Base-by-base conservation (phyloP, 2,797 vertebrate genomes). In the Sebastes steindachneri region DNA sequence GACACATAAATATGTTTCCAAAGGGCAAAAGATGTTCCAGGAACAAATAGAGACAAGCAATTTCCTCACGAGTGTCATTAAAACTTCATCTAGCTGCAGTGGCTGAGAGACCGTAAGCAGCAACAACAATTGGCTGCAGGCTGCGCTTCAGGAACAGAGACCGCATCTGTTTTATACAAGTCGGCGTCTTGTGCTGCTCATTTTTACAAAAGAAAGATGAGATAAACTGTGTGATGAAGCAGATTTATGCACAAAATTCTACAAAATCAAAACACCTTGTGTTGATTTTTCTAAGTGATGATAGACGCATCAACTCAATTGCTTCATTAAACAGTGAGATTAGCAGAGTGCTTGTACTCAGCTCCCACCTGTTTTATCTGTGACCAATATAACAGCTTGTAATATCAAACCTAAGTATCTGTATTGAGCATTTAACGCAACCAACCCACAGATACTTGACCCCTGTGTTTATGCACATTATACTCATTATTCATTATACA, bases 31-130 rank as follows among this genome's bases (percentile, higher is more conserved):
- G 5, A 70, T 82, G 76, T 33, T 57, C 17, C 60, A 80, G n/a
- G 66, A 80, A 78, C 67, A 78, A 62, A 84, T 51, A 68, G 62
- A 79, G n/a, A 69, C 33, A 37, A 15, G 28, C 23, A 23, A 10
- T 65, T 66, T 79, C 31, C 75, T 76, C 58, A 29, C 0, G 4
- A 65, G 21, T 9, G 25, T 35, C 57, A 75, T 89, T 82, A 80
- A 78, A 88, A 59, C 77, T 68, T 57, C 17, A 81, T 77, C 33
- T 2, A 5, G 75, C 58, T 33, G 11, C 53, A 58, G 68, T 21
- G 37, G 57, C 75, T 33, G 64, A 45, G 31, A 73, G 28, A 69
- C 41, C 21, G 35, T 10, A 29, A 71, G 35, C 73, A 67, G 54
- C 71, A 55, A 35, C 55, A 60, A 26, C 69, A 59, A 57, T 11